Conservation (phyloP, 53 echinoderm and acorn worm genomes). For the Temnopleurus reevesii region DNA sequence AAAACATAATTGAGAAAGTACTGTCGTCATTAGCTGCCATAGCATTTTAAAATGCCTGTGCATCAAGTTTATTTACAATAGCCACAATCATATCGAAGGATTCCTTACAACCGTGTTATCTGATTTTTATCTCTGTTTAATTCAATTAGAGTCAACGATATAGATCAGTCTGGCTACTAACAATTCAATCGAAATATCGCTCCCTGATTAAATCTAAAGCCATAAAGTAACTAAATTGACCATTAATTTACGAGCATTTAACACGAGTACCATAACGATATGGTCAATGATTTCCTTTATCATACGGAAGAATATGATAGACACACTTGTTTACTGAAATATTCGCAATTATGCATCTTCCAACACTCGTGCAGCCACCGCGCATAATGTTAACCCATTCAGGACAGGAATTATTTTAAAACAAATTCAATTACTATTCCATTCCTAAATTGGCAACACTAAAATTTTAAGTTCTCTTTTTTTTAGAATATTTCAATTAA, state of each 20-base stretch:
- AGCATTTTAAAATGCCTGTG: background rate
- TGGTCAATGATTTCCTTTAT: too few relatives aligned
- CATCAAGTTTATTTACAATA: background rate
- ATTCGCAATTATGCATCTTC: too few relatives aligned
- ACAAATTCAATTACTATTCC: too few relatives aligned
- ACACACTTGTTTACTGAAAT: too few relatives aligned
- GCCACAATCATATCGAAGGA: background rate
- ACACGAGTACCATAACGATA: too few relatives aligned
- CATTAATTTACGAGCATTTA: background rate
- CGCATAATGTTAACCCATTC: too few relatives aligned
- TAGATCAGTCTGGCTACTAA: background rate
- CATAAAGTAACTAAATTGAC: background rate
- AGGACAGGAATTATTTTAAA: too few relatives aligned
- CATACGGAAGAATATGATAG: background rate
- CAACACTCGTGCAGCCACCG: too few relatives aligned
- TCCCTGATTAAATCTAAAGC: conserved; percentile 5
- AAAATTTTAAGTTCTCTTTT: too few relatives aligned
- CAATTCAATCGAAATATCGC: background rate
- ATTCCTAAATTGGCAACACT: too few relatives aligned
- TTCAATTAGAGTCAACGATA: conserved; percentile 19
- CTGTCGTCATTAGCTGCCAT: background rate
- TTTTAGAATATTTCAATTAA: too few relatives aligned
- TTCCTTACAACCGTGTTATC: conserved; percentile 20
- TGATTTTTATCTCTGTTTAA: background rate
- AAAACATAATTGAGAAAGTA: background rate